These are phyloP conservation scores for Dendrolimus punctatus DNA, from an alignment of 1,140 invertebrate species.

Conservation along the genomic window DNA sequence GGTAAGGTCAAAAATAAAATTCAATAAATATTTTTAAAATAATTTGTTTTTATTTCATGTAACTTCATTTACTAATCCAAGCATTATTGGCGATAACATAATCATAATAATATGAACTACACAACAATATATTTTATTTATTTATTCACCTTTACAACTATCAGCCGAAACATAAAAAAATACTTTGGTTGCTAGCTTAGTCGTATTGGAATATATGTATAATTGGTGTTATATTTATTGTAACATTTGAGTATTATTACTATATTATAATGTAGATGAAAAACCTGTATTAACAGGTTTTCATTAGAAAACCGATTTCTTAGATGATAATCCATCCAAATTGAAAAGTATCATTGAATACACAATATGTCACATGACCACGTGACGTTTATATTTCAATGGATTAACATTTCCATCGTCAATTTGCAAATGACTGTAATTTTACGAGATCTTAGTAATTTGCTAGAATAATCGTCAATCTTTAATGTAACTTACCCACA, in stretches of 20 bases:
- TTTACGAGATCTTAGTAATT: too few species aligned
- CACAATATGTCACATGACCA: background rate
- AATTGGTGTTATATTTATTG: slow-evolving; percentile 24
- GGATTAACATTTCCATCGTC: too few species aligned
- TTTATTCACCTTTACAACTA: slow-evolving; percentile 23
- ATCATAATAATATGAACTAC: slow-evolving; percentile 43
- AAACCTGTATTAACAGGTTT: too few species aligned
- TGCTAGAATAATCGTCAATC: too few species aligned
- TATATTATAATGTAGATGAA: too few species aligned
- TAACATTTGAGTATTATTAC: background rate
- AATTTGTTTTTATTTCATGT: slow-evolving; percentile 57
- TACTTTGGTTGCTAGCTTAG: slow-evolving; percentile 68
- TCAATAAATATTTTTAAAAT: slow-evolving; percentile 36
- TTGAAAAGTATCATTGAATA: too few species aligned
- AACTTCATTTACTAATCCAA: slow-evolving; percentile 53
- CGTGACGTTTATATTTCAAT: background rate
- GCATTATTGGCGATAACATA: slow-evolving; percentile 46
- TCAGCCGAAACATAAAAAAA: slow-evolving; percentile 50
- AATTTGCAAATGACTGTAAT: too few species aligned
- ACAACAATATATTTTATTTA: slow-evolving; percentile 43
- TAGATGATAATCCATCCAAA: too few species aligned
- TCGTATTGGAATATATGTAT: slow-evolving; percentile 12
- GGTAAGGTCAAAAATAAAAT: background rate
- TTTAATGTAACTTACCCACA: too few species aligned
- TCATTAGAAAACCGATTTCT: too few species aligned